Evolutionary conservation across 2,113 vertebrate species (phyloP), one percentile per base, ranked within the genome.

Genomic region (Chrysochloris asiatica): DNA sequence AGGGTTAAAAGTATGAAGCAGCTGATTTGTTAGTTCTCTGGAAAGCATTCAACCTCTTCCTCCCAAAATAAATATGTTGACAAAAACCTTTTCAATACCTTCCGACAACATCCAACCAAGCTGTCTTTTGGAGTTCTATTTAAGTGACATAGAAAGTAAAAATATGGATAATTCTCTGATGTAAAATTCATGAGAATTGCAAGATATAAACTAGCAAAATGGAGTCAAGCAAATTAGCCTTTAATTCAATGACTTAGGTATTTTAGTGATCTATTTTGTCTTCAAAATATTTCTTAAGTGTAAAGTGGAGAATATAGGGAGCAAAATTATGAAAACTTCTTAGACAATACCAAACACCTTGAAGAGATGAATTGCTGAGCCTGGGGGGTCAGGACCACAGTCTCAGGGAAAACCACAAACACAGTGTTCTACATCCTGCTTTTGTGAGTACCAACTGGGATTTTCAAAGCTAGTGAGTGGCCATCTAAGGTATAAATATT

Each of bases 21-120:
- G n/a, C 19, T 73, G 73, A 86, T 73, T 87, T 87, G 67, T 59
- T 94, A 82, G 52, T 93, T 92, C 80, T 92, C 50, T 77, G 61
- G 83, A 50, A 94, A 86, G 63, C 82, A 8, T 65, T 88, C 52
- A 67, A 13, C 4, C 6, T 81, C 43, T 77, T 91, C 73, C 28
- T 77, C 43, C 59, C 80, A 54, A 92, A 88, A 88, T 19, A 92
- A 90, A 92, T 69, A 63, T 14, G 38, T 19, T 91, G 47, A 77
- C 36, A 83, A 73, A n/a, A 56, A 9, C 33, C 1, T 77, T 81
- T 52, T 92, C 69, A 86, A 11, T 30, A 61, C 30, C 63, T 30
- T 45, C 26, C 4, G 48, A 75, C 47, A 83, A 41, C 33, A 63
- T 4, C 36, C 50, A 76, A 36, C 43, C 2, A 0, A 63, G 13